A percentile compares a stretch with the other conserved stretches of the same genome.
Evolutionary conservation across 2,888 invertebrate species (phyloP).

Genomic region (Sipha maydis): DNA sequence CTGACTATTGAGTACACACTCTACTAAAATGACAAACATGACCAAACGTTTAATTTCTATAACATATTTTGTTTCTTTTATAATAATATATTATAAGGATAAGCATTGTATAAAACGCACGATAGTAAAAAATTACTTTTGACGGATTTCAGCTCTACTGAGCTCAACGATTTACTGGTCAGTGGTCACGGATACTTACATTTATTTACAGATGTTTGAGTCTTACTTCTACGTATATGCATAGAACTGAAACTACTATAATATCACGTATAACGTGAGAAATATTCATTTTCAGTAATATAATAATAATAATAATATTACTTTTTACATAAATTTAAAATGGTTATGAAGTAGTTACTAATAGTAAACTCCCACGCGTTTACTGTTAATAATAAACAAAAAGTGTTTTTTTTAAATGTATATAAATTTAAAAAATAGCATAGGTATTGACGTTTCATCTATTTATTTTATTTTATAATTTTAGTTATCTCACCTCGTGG

Average conservation of each 20-base stretch:
- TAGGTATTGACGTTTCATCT: too few relatives aligned
- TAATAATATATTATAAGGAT: neutral
- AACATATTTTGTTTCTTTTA: neutral
- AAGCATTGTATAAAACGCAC: neutral
- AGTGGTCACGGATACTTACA: conserved; percentile 24
- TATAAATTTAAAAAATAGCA: too few relatives aligned
- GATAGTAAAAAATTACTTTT: neutral
- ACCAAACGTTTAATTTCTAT: neutral
- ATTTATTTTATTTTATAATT: too few relatives aligned
- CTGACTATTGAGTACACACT: neutral
- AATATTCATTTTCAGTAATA: neutral
- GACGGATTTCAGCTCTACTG: conserved; percentile 47
- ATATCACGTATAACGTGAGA: neutral
- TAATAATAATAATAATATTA: neutral
- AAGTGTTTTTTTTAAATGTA: too few relatives aligned
- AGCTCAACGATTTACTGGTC: neutral
- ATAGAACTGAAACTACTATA: neutral
- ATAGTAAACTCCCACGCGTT: too few relatives aligned
- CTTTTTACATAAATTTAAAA: too few relatives aligned
- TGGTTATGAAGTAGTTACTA: too few relatives aligned
- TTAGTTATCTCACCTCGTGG: too few relatives aligned
- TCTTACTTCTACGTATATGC: neutral
- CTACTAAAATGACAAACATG: neutral
- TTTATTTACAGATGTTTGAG: neutral
- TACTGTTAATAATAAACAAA: too few relatives aligned